phyloP scores from a whole-genome alignment of 2,888 invertebrate genomes.

The Synanthedon myopaeformis region DNA sequence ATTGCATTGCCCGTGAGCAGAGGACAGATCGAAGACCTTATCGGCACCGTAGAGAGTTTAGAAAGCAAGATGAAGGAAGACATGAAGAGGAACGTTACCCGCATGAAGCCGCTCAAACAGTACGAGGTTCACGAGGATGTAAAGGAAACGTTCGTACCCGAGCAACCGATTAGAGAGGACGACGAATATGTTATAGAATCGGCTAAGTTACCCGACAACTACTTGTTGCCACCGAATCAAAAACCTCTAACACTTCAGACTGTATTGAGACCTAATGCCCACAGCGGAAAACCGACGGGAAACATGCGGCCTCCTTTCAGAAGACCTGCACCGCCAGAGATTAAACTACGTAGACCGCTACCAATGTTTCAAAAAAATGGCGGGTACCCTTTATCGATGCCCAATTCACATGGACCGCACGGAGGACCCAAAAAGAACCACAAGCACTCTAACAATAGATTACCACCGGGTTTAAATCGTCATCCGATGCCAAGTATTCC shows the following conservation, averaged over 20 bases:
- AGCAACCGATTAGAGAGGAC: constrained; percentile 43
- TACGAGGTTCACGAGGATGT: constrained; percentile 51
- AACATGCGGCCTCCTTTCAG: constrained; percentile 47
- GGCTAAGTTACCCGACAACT: constrained; percentile 35
- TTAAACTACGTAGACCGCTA: constrained; percentile 49
- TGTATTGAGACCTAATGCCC: constrained; percentile 45
- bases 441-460: constrained; percentile 27
- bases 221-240: constrained; percentile 44
- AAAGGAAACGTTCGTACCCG: constrained; percentile 37
- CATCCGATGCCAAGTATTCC: constrained; percentile 25
- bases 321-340: constrained; percentile 56
- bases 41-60: constrained; percentile 51
- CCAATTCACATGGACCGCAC: constrained; percentile 30
- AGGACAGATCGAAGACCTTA: constrained; percentile 55
- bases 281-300: constrained; percentile 26
- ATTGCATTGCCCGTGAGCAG: constrained; percentile 56
- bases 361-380: constrained; percentile 34
- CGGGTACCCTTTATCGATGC: constrained; percentile 45
- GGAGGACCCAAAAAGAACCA: constrained; percentile 33
- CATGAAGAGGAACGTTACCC: constrained; percentile 26
- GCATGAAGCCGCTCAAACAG: constrained; percentile 21
- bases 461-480: constrained; percentile 30
- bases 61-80: constrained; percentile 47
- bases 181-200: constrained; percentile 48
- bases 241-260: constrained; percentile 58